Evolutionary conservation across 2,797 vertebrate species (phyloP).

Genomic region (Sciurus carolinensis): DNA sequence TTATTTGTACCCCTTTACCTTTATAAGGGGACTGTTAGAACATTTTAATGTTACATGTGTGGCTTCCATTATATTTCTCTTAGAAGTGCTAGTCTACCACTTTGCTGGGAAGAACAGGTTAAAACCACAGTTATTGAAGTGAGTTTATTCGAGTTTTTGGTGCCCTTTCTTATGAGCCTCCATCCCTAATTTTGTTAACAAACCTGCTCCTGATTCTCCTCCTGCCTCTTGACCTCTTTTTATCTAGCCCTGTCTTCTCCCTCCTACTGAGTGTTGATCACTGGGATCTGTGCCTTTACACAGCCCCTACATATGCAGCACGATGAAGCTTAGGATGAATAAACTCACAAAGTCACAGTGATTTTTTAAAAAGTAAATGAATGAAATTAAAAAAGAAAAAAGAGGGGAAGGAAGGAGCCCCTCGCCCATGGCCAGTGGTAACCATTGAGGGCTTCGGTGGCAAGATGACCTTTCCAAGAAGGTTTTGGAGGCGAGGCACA

Average conservation of each 20-base stretch:
- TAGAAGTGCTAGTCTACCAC: background rate
- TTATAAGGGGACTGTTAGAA: background rate
- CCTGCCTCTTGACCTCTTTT: background rate
- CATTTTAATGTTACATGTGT: background rate
- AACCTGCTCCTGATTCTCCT: background rate
- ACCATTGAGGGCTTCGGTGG: background rate
- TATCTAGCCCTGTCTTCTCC: background rate
- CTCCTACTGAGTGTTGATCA: background rate
- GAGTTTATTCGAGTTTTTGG: no score
- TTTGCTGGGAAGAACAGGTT: background rate
- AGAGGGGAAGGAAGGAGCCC: background rate
- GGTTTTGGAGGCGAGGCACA: background rate
- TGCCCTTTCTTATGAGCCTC: background rate
- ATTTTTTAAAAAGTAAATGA: constrained; percentile 34
- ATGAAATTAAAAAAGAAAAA: constrained; percentile 2
- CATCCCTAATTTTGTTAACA: background rate
- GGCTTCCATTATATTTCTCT: background rate
- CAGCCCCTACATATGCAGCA: background rate
- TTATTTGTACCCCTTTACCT: background rate
- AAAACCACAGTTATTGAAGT: no score
- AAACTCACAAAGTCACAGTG: background rate
- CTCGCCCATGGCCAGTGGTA: no score
- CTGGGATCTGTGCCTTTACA: background rate
- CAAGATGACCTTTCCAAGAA: background rate
- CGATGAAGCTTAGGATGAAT: background rate